Evolutionary conservation across 1,140 invertebrate genomes (phyloP).

Genomic region (Pachypsylla venusta): DNA sequence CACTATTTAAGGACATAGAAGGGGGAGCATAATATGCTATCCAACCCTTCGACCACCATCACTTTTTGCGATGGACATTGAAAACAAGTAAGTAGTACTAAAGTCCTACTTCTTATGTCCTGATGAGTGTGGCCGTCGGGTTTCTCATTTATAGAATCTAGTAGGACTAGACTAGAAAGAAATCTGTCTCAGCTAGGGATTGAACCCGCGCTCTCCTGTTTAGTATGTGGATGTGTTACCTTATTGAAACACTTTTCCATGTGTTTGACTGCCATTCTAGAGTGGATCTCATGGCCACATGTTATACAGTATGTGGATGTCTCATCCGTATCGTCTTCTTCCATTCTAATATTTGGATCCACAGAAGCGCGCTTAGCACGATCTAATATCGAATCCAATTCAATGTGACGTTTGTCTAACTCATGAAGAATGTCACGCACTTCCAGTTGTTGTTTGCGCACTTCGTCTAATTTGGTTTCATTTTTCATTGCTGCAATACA

Average conservation of each 20-base stretch:
- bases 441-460: conserved; percentile 59
- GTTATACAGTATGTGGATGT: conserved; percentile 90
- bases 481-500: conserved; percentile 79
- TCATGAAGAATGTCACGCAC: conserved; percentile 59
- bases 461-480: conserved; percentile 60
- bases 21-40: no score
- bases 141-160: no score
- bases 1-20: no score
- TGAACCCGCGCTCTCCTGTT: no score
- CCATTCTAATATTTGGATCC: conserved; percentile 9
- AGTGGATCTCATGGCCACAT: conserved; percentile 86
- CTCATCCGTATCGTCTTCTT: conserved; percentile 57
- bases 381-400: neutral
- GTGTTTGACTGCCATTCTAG: conserved; percentile 74
- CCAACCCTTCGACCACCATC: no score
- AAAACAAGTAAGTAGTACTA: no score
- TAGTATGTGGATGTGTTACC: conserved; percentile 32
- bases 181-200: no score
- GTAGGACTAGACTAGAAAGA: no score
- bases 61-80: no score
- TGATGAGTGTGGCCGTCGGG: no score
- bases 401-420: conserved; percentile 49
- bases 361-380: neutral
- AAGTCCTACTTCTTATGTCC: no score
- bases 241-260: conserved; percentile 95